Percentiles rank a stretch among this genome's conserved stretches.
phyloP scores from a whole-genome alignment of 2,113 vertebrate species.

The Progne subis region DNA sequence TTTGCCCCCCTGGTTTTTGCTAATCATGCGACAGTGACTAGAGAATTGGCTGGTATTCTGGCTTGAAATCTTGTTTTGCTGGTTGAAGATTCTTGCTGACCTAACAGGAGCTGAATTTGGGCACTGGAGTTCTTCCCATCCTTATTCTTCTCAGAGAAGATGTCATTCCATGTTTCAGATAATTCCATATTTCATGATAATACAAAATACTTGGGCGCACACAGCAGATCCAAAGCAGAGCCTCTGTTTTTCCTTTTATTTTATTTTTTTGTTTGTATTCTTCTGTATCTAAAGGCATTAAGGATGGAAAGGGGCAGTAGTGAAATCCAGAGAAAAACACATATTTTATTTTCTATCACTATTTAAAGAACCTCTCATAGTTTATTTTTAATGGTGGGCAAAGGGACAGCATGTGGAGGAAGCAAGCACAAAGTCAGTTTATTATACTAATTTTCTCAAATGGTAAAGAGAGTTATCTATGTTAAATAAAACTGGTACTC shows the following conservation, averaged over 20 bases:
- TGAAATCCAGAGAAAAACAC: background rate
- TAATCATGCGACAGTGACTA: background rate
- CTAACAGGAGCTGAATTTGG: background rate
- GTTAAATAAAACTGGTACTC: background rate
- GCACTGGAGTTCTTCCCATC: background rate
- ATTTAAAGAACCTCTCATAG: background rate
- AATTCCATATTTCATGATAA: no score
- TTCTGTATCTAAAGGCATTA: background rate
- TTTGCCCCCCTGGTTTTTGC: background rate
- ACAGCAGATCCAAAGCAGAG: background rate
- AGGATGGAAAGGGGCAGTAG: background rate
- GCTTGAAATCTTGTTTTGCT: background rate
- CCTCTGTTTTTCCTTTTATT: background rate
- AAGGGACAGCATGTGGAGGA: background rate
- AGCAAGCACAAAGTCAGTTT: background rate
- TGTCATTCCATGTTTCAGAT: background rate
- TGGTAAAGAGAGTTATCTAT: background rate
- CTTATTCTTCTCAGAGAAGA: background rate
- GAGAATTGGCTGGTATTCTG: background rate
- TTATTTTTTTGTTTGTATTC: background rate
- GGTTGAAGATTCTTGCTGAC: background rate
- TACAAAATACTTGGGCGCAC: background rate
- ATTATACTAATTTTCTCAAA: background rate
- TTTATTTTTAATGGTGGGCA: background rate
- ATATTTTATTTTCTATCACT: background rate